Percentiles rank a stretch among this genome's conserved stretches.
These are phyloP conservation scores for Tachystola acroxantha DNA, from an alignment of 2,888 invertebrate genomes.

Conservation along the genomic window DNA sequence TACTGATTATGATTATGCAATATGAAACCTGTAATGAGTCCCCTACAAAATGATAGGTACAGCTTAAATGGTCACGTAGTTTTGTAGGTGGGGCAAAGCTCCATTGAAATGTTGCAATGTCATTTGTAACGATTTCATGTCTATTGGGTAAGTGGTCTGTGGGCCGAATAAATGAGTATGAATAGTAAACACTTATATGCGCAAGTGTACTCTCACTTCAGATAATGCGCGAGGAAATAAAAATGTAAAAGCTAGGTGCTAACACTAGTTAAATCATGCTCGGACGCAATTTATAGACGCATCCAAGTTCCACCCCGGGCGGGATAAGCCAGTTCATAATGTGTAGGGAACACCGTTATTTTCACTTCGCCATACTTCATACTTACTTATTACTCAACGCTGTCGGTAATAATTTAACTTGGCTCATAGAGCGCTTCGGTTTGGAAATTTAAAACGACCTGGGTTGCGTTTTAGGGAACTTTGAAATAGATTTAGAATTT, in stretches of 20 bases:
- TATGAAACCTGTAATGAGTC: too few relatives aligned
- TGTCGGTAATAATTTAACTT: not conserved
- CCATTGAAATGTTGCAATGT: too few relatives aligned
- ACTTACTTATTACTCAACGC: conserved; percentile 6
- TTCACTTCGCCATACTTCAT: conserved; percentile 8
- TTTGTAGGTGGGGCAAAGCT: too few relatives aligned
- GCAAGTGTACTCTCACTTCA: conserved; percentile 36
- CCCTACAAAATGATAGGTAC: too few relatives aligned
- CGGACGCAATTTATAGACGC: conserved; percentile 30
- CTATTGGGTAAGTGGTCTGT: too few relatives aligned
- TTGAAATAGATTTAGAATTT: too few relatives aligned
- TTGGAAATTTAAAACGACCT: not conserved
- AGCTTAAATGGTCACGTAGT: too few relatives aligned
- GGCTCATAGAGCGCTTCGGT: not conserved
- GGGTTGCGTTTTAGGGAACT: not conserved
- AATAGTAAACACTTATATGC: too few relatives aligned
- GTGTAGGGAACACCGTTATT: conserved; percentile 7
- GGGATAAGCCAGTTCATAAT: conserved; percentile 12
- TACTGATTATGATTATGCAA: too few relatives aligned
- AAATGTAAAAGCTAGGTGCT: conserved; percentile 46
- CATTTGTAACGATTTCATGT: too few relatives aligned
- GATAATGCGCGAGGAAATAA: conserved; percentile 41
- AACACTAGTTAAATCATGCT: conserved; percentile 45
- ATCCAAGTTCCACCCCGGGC: conserved; percentile 8
- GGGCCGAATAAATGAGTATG: too few relatives aligned